Base-by-base conservation (phyloP, 2,888 invertebrate species). In the Hirtodrosophila trivittata region DNA sequence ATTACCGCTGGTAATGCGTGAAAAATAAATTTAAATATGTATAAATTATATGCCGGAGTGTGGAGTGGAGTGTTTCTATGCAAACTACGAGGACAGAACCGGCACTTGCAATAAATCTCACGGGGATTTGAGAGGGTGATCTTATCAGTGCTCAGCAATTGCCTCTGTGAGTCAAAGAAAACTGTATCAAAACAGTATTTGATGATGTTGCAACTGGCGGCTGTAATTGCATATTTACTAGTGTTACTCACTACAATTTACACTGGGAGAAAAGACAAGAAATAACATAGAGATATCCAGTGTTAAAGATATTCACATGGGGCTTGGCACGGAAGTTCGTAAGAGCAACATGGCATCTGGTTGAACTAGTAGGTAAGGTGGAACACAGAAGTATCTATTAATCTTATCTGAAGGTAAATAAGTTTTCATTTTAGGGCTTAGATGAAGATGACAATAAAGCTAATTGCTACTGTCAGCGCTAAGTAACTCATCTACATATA, bases 41-140 rank as follows among this genome's bases (percentile, higher is more conserved):
- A 66, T 80, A 86, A 80, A 80, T 83, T 51, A 64, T 30, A 14
- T 25, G 35, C n/a, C 7, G 14, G 12, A n/a, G 25, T 18, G 18
- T 25, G 14, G 10, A 9, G 16, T 14, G 18, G 25, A 26, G 32
- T 33, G 25, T 8, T 41, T 30, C 32, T n/a, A 28, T 18, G 7
- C 7, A 54, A 18, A 21, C 14, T 12, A 35, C 37, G 56, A 18
- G 39, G 28, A 46, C 51, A 46, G 54, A 14, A 47, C 9, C 13
- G n/a, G n/a, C n/a, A n/a, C n/a, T n/a, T n/a, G n/a, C 47, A 43
- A 66, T 80, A 83, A 83, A 86, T 80, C 72, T 83, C 67, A 62
- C 63, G 47, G 65, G 71, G 70, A 82, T 86, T 78, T 63, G 16
- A 37, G 37, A 18, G 12, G 45, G 25, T 38, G 47, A 5, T 37